Base-by-base conservation (phyloP, 2,113 vertebrate species). In the Balaeniceps rex region DNA sequence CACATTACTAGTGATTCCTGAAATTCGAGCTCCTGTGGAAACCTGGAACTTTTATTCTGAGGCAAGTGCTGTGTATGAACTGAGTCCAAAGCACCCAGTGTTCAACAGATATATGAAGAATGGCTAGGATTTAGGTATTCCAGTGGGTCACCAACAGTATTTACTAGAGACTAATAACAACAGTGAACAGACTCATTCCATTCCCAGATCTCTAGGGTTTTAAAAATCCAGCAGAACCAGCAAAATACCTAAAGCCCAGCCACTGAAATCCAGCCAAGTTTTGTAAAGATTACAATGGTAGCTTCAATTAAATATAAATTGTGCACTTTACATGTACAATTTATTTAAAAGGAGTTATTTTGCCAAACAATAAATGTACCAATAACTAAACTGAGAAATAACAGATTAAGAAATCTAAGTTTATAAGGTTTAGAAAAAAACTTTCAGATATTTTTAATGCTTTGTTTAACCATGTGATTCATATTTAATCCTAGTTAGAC, bases 181-280 rank as follows among this genome's bases (percentile, higher is more conserved):
- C 79, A 91, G 69, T 91, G 75, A 92, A 78, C 85, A 93, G 87
- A 83, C 64, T 78, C 31, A 42, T 91, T 96, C 89, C 74, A 89
- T 87, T 92, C 93, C 68, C 51, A 81, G 47, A 60, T 93, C 95
- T 96, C 87, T 44, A 36, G 87, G 89, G 95, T 88, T 96, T 97
- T 96, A 89, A 88, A 97, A 97, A 95, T 96, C 83, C 89, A 97
- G 94, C 94, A 96, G 96, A 97, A 97, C 93, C 79, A 96, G 92
- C 87, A 95, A 97, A 97, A 97, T 96, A 91, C 75, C 38, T 94
- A 55, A 94, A 94, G 71, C 82, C 92, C 72, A 94, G 55, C 28
- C 74, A 93, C 69, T 93, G 87, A 95, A 96, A 96, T 68, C 36
- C 68, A 83, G 96, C 93, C 93, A 96, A 74, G 76, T 93, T 97